A percentile compares a stretch with the other conserved stretches of the same genome.
Conservation (phyloP, 92 coral and sea anemone genomes). For the Pocillopora meandrina region DNA sequence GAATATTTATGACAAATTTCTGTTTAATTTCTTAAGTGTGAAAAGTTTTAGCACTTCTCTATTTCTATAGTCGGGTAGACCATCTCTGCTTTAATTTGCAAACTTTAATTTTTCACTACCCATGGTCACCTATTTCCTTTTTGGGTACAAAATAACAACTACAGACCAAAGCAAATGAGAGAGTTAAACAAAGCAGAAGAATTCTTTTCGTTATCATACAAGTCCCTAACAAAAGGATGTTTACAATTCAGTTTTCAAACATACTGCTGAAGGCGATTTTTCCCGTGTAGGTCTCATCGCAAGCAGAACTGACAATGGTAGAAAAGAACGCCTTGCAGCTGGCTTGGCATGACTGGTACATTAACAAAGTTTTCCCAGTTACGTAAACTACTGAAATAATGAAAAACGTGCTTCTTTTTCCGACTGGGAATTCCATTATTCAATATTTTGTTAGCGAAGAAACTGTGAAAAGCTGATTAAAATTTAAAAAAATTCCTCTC, state of each 20-base stretch:
- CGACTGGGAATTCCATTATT: not conserved
- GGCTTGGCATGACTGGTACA: too few species aligned
- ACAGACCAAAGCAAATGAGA: not conserved
- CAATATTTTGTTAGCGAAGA: not conserved
- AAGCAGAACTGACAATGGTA: not conserved
- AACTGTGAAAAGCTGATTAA: not conserved
- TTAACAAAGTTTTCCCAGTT: too few species aligned
- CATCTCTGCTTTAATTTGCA: not conserved
- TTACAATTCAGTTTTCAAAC: not conserved
- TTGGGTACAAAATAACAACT: not conserved
- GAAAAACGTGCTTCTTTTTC: not conserved
- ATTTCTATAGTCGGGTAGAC: not conserved
- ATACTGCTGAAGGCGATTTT: not conserved
- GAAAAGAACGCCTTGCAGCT: not conserved
- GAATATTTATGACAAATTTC: slow-evolving; percentile 10
- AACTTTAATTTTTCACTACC: not conserved
- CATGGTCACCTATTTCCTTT: not conserved
- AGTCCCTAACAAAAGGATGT: not conserved
- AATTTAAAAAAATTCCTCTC: slow-evolving; percentile 21
- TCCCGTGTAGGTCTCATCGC: not conserved
- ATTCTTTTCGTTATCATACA: not conserved
- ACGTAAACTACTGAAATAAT: not conserved
- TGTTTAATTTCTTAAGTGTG: not conserved
- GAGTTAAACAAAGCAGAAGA: not conserved
- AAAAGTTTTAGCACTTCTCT: not conserved